Base-by-base conservation (phyloP, 2,888 invertebrate species). In the Sarcophaga subvicina region DNA sequence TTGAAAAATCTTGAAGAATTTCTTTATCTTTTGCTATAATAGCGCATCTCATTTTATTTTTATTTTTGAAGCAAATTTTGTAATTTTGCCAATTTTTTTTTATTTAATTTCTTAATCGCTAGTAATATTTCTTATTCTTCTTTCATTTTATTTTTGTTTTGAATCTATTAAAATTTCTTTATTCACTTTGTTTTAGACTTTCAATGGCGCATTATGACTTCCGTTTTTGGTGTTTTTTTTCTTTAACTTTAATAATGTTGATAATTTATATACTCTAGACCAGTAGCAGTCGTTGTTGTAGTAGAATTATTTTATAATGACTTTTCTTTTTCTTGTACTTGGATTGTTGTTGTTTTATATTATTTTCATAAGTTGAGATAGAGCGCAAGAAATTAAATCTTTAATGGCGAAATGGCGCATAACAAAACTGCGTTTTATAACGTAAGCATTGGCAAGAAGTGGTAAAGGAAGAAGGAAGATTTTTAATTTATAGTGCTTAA, bases 201-300 rank as follows among this genome's bases (percentile, higher is more conserved):
- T 75, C 71, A 75, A 87, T 88, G 87, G 79, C 88, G 88, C 88
- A 89, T 89, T 87, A 89, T 85, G 83, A 87, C 89, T 89, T 89
- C 89, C 88, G 88, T 79, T 85, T 67, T 76, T 80, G 27, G 45
- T 67, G 75, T 20, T 66, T 67, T 63, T 79, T 71, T 37, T 59
- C 20, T 76, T 22, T 25, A 79, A 76, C 62, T 79, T 87, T 79
- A 86, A 83, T 87, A 83, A 87, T 78, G 78, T 81, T 78, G 45
- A 72, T 87, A 84, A 87, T 87, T 87, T 87, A 87, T 87, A 84
- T 67, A 82, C 81, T 84, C 67, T 69, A 84, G 66, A 80, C 71
- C 49, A 49, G 67, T 45, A 25, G 54, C 37, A 37, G 37, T 37
- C 1, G 20, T 8, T 37, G 17, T 66, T 25, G 45, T 67, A 73